Evolutionary conservation across 30 jellyfish, hydroid and myxozoan species (phyloP).

Genomic region (Cassiopea andromeda): DNA sequence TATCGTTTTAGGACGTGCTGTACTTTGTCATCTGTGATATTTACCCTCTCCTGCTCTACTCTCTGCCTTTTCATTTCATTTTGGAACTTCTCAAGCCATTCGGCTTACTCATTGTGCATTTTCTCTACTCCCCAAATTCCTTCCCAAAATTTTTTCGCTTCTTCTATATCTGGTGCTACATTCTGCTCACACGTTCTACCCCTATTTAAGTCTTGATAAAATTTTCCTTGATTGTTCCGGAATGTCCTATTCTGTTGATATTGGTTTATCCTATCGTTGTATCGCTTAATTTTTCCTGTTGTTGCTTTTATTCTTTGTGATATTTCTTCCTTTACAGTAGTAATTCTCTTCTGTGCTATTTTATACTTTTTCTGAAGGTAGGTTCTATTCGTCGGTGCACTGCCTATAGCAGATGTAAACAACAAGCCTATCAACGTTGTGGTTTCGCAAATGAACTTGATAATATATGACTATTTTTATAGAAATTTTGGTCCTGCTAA

Average conservation of each 20-base stretch:
- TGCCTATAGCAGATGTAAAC: neutral
- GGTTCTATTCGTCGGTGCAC: neutral
- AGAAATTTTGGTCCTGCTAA: no score
- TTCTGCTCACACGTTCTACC: neutral
- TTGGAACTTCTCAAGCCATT: slow-evolving; percentile 1
- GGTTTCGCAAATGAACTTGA: no score
- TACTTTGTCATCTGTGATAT: slow-evolving; percentile 12
- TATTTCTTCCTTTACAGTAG: slow-evolving; percentile 8
- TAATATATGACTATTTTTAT: no score
- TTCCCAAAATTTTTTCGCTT: slow-evolving; percentile 32
- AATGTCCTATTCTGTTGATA: slow-evolving; percentile 23
- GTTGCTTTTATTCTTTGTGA: slow-evolving; percentile 1
- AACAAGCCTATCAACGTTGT: no score
- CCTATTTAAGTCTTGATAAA: slow-evolving; percentile 9
- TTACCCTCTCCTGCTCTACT: neutral
- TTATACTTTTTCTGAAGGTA: slow-evolving; percentile 4
- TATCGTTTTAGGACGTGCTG: slow-evolving; percentile 8
- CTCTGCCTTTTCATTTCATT: neutral
- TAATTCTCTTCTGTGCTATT: neutral
- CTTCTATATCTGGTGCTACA: slow-evolving; percentile 27
- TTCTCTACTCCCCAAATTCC: slow-evolving; percentile 19
- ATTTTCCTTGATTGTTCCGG: slow-evolving; percentile 24
- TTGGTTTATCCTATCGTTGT: neutral
- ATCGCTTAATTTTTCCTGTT: neutral
- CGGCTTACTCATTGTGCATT: neutral